Percentiles rank a stretch among this genome's conserved stretches.
Conservation (phyloP, 2,113 vertebrate genomes). For the Dicentrarchus labrax region DNA sequence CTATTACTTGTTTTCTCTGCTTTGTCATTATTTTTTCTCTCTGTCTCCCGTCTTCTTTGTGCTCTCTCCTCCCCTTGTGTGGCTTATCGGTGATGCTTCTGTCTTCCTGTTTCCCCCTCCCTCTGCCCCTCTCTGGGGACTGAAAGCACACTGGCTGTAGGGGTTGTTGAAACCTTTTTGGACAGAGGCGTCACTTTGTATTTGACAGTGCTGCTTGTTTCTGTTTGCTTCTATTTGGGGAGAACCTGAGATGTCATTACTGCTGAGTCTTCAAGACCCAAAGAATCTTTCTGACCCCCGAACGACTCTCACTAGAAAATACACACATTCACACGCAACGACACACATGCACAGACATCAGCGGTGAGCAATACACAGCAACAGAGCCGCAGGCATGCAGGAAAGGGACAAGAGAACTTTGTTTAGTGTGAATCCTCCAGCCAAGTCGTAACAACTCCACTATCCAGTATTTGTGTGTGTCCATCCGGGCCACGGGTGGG, state of each 20-base stretch:
- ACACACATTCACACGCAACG: background rate
- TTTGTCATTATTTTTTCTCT: constrained; percentile 32
- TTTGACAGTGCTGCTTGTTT: constrained; percentile 48
- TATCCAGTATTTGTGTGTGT: constrained; percentile 66
- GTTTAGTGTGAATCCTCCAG: constrained; percentile 64
- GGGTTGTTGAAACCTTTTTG: constrained; percentile 57
- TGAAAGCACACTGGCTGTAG: constrained; percentile 34
- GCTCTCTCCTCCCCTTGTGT: constrained; percentile 16
- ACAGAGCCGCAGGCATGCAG: constrained; percentile 31
- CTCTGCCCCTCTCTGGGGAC: constrained; percentile 23
- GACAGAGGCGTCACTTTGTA: constrained; percentile 62
- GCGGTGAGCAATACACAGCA: constrained; percentile 29
- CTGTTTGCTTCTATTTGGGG: constrained; percentile 52
- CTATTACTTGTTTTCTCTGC: constrained; percentile 41
- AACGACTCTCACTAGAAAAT: constrained; percentile 43
- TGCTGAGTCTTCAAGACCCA: constrained; percentile 51
- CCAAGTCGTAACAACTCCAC: constrained; percentile 70
- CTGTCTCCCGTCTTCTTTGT: constrained; percentile 10
- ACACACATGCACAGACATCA: background rate
- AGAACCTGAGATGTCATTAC: constrained; percentile 50
- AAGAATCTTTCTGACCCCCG: constrained; percentile 58
- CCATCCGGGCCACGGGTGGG: constrained; percentile 67
- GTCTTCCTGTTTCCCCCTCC: constrained; percentile 3
- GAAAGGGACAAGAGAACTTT: constrained; percentile 64
- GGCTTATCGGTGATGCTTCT: constrained; percentile 13